Percentiles rank a stretch among this genome's conserved stretches.
These are phyloP conservation scores for Athene cunicularia DNA, from an alignment of 2,113 vertebrate genomes.

Conservation along the genomic window DNA sequence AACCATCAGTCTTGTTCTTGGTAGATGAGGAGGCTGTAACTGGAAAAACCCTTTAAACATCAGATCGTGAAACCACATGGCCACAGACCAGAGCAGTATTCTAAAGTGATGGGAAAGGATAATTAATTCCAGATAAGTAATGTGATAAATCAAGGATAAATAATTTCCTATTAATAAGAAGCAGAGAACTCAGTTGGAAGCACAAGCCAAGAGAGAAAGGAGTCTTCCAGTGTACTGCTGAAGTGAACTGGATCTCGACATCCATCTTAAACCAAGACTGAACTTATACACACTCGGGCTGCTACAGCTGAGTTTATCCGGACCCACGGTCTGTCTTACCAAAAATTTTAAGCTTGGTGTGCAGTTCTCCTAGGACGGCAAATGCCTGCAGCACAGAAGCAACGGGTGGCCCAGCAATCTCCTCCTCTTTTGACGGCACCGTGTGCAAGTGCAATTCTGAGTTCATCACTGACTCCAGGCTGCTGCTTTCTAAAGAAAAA, in stretches of 20 bases:
- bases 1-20: neutral
- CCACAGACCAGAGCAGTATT: neutral
- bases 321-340: constrained; percentile 74
- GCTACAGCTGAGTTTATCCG: neutral
- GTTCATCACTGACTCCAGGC: constrained; percentile 75
- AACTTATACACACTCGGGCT: rapidly evolving
- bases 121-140: neutral
- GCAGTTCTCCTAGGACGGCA: constrained; percentile 88
- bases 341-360: constrained; percentile 86
- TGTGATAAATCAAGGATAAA: neutral
- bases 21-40: neutral
- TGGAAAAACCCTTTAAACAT: neutral
- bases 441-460: constrained; percentile 82
- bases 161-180: neutral
- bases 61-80: neutral
- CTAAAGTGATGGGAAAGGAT: neutral
- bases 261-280: neutral
- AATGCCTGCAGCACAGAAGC: constrained; percentile 86
- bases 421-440: constrained; percentile 55
- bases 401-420: constrained; percentile 56
- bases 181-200: neutral
- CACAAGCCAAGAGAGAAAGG: neutral
- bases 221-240: neutral
- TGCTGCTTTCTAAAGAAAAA: constrained; percentile 74
- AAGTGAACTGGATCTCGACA: neutral